Percentiles rank a stretch among this genome's conserved stretches.
Conservation (phyloP, 2,888 invertebrate genomes). For the Halocaridina rubra region DNA sequence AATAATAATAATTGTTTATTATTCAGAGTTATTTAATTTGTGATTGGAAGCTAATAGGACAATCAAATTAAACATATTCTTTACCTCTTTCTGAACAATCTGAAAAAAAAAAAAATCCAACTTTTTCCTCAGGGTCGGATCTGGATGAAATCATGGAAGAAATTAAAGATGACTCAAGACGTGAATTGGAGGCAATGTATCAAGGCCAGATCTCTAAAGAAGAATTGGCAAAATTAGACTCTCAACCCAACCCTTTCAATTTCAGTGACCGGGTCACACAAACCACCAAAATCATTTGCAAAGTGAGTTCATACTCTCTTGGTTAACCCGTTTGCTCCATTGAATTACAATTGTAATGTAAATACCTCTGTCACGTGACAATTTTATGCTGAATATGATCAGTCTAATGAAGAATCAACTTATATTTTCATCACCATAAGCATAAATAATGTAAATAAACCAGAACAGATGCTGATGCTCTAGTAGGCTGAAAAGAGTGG, state of each 20-base stretch:
- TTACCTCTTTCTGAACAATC: background rate
- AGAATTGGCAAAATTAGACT: slow-evolving; percentile 40
- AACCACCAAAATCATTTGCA: slow-evolving; percentile 5
- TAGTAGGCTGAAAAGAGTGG: background rate
- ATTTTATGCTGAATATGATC: too few species aligned
- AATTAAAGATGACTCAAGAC: slow-evolving; percentile 10
- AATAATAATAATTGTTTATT: background rate
- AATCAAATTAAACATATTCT: background rate
- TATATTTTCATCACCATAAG: too few species aligned
- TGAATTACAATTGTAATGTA: too few species aligned
- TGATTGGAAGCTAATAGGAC: too few species aligned
- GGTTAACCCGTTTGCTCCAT: too few species aligned
- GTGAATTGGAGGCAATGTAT: background rate
- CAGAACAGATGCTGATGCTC: too few species aligned
- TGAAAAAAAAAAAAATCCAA: background rate
- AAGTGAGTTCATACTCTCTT: background rate
- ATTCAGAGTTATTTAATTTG: background rate
- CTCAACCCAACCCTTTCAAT: slow-evolving; percentile 63
- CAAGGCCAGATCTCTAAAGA: slow-evolving; percentile 11
- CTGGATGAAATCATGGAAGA: background rate
- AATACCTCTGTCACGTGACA: too few species aligned
- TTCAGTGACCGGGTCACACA: slow-evolving; percentile 62
- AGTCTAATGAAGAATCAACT: too few species aligned
- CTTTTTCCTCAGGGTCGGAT: background rate
- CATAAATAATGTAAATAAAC: too few species aligned